Conservation (phyloP, 2,113 vertebrate genomes). For the Solea solea region DNA sequence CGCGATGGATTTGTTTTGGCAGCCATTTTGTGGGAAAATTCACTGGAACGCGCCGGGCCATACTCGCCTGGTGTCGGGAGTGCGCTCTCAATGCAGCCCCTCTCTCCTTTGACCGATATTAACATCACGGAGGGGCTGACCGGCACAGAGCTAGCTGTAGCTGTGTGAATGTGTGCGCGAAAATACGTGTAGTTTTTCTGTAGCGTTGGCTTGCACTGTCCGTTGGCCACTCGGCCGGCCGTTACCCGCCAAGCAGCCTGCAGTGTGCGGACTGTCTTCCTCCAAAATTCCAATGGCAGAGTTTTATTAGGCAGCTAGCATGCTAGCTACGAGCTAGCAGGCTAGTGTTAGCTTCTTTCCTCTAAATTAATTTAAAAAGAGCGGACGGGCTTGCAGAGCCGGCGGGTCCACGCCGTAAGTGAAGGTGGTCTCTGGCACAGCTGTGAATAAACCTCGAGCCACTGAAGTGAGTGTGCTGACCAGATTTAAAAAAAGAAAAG, state of each 20-base stretch:
- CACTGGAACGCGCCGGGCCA: conserved; percentile 65
- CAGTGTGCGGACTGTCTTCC: conserved; percentile 58
- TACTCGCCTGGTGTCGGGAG: conserved; percentile 67
- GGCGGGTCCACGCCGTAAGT: neutral
- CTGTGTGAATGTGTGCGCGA: conserved; percentile 64
- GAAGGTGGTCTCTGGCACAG: neutral
- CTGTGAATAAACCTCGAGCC: neutral
- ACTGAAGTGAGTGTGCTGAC: neutral
- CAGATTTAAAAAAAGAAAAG: neutral
- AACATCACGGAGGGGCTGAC: conserved; percentile 71
- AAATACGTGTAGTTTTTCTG: conserved; percentile 46
- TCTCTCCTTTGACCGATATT: conserved; percentile 69
- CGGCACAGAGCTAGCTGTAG: conserved; percentile 60
- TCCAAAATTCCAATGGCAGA: conserved; percentile 59
- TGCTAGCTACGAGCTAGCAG: conserved; percentile 66
- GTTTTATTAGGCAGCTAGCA: conserved; percentile 67
- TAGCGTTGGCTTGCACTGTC: conserved; percentile 32
- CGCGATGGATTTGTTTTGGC: conserved; percentile 77
- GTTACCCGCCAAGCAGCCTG: conserved; percentile 37
- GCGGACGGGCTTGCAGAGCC: conserved; percentile 1
- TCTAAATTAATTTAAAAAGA: conserved; percentile 44
- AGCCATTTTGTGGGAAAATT: conserved; percentile 84
- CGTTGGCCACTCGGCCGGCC: conserved; percentile 17
- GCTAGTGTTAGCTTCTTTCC: conserved; percentile 62
- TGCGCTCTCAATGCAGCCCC: conserved; percentile 78